Base-by-base conservation (phyloP, 2,888 invertebrate genomes). In the Cheilosia urbana region DNA sequence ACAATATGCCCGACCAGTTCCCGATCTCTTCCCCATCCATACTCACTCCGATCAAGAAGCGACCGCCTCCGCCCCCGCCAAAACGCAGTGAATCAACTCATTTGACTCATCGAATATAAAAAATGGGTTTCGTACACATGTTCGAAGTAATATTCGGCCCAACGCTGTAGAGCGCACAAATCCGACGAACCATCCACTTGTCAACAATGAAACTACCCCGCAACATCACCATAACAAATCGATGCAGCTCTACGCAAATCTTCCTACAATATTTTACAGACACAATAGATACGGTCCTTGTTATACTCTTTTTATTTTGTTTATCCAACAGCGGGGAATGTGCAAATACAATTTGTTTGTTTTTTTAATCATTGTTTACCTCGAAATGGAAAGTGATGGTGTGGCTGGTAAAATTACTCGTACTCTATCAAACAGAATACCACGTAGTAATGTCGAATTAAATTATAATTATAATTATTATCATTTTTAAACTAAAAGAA, bases 21-120 rank as follows among this genome's bases (percentile, higher is more conserved):
- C 80, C 84, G 63, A 80, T 78, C 62, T 80, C 87, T 30, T 80
- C 84, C 57, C 79, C 75, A 82, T 85, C 80, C 72, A 85, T 85
- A 57, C 62, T 89, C 13, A 90, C 90, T 13, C 87, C 91, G 66
- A 92, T 94, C 68, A 95, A 95, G 89, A 95, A 96, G 91, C 93
- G 96, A 88, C 97, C 97, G 55, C 97, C 97, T 15, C 97, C 97
- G 2, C 97, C 97, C 40, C 97, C 97, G n/a, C 97, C 97, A 1
- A 96, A 96, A 88, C 94, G 97, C 83, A 96, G 96, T 90, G 97
- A 97, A 90, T 95, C 96, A n/a, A 97, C 96, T n/a, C 96, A 96
- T 89, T 93, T 96, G 81, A 95, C 96, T 82, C 92, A 92, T 88
- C 89, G 92, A 68, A 85, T 81, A 81, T 85, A 85, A 68, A 19